Base-by-base conservation (phyloP, 2,113 vertebrate genomes). In the Sciurus niger region DNA sequence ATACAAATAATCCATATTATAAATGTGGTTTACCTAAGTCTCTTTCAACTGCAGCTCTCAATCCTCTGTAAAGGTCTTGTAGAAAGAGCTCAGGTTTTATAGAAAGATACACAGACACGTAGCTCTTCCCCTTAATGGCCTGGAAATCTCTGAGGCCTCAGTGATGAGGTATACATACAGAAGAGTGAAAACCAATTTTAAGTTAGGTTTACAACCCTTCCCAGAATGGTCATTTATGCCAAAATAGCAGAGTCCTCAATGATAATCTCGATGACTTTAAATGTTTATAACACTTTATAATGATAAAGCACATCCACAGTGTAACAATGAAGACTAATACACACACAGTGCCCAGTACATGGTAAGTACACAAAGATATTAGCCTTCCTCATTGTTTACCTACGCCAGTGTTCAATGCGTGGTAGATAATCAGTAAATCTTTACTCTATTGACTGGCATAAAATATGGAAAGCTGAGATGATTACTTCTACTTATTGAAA, bases 281-380 rank as follows among this genome's bases (percentile, higher is more conserved):
- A 46, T 80, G 20, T 48, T 84, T 48, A n/a, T n/a, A 93, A 93
- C 34, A 78, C 32, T 78, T 94, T 55, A 89, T 65, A 87, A 53
- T 74, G 67, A 80, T 37, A 70, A 88, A 96, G 37, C 18, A 93
- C 43, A 93, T 70, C 72, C 14, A 46, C 46, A 74, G 1, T 48
- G 46, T 90, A 30, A 73, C 70, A 92, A 34, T 83, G 53, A 89
- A 88, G 16, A 88, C 48, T 63, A 84, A 80, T 7, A 53, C 4
- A 79, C 2, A 86, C n/a, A 32, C 68, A 82, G 20, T 70, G 30
- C 40, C 94, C 84, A n/a, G 43, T 6, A 84, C 16, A 73, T 53
- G 37, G 43, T 48, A 86, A 89, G 40, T 83, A n/a, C 65, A 89
- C 55, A 84, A 72, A 93, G 91, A 30, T 95, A 48, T 89, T 70